Conservation (phyloP, 2,888 invertebrate species). For the Dusona sp. region DNA sequence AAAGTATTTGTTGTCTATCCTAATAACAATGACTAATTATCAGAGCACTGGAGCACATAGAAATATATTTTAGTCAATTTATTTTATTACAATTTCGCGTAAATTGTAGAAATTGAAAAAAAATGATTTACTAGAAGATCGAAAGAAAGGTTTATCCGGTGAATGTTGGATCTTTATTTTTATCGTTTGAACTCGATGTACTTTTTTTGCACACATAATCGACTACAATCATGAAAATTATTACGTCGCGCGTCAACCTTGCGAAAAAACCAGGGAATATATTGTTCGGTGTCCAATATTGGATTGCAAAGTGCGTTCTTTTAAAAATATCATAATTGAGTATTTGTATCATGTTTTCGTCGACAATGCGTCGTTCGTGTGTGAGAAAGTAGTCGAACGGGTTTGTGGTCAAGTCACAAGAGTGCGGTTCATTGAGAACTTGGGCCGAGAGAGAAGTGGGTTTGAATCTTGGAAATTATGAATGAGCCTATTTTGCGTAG, state of each 20-base stretch:
- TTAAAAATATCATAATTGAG: neutral
- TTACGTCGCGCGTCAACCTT: neutral
- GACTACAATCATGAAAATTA: neutral
- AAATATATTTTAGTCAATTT: neutral
- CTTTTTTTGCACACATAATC: neutral
- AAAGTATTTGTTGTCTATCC: neutral
- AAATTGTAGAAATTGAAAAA: neutral
- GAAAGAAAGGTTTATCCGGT: neutral
- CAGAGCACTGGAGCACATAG: neutral
- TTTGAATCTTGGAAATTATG: constrained; percentile 17
- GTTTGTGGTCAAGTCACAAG: constrained; percentile 40
- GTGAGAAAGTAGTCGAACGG: constrained; percentile 43
- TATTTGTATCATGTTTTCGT: neutral
- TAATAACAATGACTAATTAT: neutral
- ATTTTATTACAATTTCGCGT: neutral
- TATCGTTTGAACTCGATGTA: neutral
- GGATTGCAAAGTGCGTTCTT: neutral
- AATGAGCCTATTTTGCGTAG: constrained; percentile 27
- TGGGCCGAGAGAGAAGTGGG: neutral
- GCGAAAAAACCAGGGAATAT: neutral
- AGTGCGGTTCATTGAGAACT: constrained; percentile 40
- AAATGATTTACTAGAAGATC: neutral
- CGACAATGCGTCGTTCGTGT: constrained; percentile 1
- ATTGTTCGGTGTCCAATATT: neutral
- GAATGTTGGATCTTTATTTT: neutral